Percentiles rank a stretch among this genome's conserved stretches.
Conservation (phyloP, 2,797 vertebrate genomes). For the Benthosema pterotum region DNA sequence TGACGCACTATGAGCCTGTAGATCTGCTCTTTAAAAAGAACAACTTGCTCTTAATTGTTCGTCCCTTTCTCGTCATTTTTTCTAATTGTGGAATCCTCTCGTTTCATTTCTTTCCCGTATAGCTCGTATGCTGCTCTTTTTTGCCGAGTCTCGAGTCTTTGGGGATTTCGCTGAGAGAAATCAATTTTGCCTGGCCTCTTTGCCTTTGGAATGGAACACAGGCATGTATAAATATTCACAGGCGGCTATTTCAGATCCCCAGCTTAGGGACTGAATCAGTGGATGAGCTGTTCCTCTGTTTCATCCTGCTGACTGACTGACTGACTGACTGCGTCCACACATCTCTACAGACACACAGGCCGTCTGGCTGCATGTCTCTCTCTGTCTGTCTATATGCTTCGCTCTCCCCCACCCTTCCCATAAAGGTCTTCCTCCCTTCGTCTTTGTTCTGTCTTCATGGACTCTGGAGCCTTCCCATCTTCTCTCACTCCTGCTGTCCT, state of each 20-base stretch:
- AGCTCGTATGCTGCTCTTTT: constrained; percentile 45
- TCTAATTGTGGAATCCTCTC: constrained; percentile 6
- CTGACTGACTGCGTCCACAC: constrained; percentile 24
- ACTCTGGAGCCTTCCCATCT: not conserved
- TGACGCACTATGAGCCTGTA: too few species aligned
- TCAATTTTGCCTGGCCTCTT: constrained; percentile 74
- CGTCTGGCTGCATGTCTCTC: constrained; percentile 1
- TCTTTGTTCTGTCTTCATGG: constrained; percentile 7
- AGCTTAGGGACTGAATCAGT: constrained; percentile 68
- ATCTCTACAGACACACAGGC: constrained; percentile 50
- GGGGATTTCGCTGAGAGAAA: constrained; percentile 70
- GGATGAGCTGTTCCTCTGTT: constrained; percentile 70
- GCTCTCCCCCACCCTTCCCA: constrained; percentile 16
- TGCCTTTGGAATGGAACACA: constrained; percentile 70
- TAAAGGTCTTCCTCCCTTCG: constrained; percentile 18
- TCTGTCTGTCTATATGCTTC: constrained; percentile 20
- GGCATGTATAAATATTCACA: constrained; percentile 78
- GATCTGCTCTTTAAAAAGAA: too few species aligned
- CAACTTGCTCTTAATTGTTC: constrained; percentile 15
- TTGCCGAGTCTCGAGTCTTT: constrained; percentile 56
- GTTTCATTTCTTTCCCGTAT: constrained; percentile 14
- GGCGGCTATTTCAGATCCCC: constrained; percentile 71
- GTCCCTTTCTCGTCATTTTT: constrained; percentile 27
- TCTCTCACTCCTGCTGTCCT: not conserved
- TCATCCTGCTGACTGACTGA: constrained; percentile 60